Conservation (phyloP, 2,113 vertebrate species). For the Lycaon pictus region DNA sequence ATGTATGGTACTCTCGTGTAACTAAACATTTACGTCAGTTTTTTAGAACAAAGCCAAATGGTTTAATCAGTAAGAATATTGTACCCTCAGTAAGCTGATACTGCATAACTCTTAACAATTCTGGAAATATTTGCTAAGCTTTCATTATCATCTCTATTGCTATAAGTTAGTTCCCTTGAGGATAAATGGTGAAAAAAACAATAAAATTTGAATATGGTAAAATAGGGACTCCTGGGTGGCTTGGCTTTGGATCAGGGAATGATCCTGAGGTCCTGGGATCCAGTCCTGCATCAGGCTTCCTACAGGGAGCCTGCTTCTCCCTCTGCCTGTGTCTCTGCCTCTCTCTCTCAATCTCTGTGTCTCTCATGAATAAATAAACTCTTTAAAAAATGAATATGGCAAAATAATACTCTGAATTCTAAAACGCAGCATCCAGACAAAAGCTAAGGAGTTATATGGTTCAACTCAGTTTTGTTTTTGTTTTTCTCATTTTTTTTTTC, state of each 20-base stretch:
- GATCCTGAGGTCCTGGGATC: too few species aligned
- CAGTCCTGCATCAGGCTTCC: too few species aligned
- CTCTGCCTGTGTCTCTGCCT: too few species aligned
- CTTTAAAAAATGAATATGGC: background rate
- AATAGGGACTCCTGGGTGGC: background rate
- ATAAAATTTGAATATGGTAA: background rate
- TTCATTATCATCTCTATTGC: constrained; percentile 48
- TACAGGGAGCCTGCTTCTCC: too few species aligned
- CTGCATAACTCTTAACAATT: constrained; percentile 9
- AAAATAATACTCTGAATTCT: constrained; percentile 53
- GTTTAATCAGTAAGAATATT: constrained; percentile 36
- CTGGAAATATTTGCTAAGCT: constrained; percentile 47
- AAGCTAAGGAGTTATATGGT: background rate
- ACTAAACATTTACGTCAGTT: constrained; percentile 53
- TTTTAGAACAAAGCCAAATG: constrained; percentile 45
- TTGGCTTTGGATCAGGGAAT: too few species aligned
- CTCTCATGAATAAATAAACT: too few species aligned
- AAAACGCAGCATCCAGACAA: background rate
- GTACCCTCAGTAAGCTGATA: background rate
- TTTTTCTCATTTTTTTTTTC: background rate
- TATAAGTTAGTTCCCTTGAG: constrained; percentile 45
- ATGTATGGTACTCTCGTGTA: background rate
- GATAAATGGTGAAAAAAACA: constrained; percentile 42
- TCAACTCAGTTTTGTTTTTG: background rate
- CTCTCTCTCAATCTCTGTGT: too few species aligned